phyloP scores from a whole-genome alignment of 2,113 vertebrate species.

The Lasiurus cinereus region DNA sequence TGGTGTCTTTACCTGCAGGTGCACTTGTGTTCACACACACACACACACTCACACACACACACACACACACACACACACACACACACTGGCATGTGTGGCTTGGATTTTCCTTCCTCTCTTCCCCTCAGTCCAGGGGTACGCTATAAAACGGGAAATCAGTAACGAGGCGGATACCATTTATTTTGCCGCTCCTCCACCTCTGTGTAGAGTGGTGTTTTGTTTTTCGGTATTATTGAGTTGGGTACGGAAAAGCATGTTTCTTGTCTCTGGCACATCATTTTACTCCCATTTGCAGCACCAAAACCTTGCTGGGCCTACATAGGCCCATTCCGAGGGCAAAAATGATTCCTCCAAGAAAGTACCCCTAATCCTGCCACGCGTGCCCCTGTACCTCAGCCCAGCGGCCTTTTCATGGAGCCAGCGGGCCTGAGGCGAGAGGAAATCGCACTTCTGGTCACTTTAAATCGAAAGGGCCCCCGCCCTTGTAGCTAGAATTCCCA shows the following conservation, averaged over 20 bases:
- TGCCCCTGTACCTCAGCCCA: not conserved
- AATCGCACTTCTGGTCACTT: not conserved
- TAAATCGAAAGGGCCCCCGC: not conserved
- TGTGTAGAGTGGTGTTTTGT: not conserved
- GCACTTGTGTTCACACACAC: not conserved
- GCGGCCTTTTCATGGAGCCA: not conserved
- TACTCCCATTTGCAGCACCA: not conserved
- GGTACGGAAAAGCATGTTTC: not conserved
- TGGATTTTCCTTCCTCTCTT: not conserved
- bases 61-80: not conserved
- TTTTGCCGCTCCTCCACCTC: not conserved
- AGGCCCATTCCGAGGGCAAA: not conserved
- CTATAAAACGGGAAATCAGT: not conserved
- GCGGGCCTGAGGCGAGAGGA: not conserved
- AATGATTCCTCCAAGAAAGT: not conserved
- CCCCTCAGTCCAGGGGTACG: not conserved
- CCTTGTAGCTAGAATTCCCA: not conserved
- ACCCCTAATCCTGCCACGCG: not conserved
- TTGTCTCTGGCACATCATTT: not conserved
- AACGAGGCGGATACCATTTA: not conserved
- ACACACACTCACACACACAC: no score
- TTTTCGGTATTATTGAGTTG: not conserved
- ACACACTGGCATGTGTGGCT: not conserved
- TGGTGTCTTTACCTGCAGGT: not conserved
- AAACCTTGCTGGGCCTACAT: not conserved